Percentiles rank a stretch among this genome's conserved stretches.
Evolutionary conservation across 2,888 invertebrate genomes (phyloP).

Genomic region (Yponomeuta sedellus): DNA sequence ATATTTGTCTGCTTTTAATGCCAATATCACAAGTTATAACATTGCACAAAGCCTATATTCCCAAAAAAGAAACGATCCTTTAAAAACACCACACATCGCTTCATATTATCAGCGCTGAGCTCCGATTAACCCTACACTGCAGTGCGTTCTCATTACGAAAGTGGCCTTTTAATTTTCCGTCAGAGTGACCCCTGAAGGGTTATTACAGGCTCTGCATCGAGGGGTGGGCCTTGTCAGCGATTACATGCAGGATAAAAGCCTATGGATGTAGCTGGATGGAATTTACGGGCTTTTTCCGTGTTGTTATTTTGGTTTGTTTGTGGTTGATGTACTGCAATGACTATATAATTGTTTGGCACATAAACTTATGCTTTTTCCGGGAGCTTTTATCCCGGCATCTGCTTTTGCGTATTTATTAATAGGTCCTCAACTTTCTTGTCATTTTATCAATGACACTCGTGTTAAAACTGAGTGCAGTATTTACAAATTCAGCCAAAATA

Average conservation of each 20-base stretch:
- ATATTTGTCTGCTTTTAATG: too few relatives aligned
- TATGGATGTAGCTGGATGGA: neutral
- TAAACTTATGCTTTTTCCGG: too few relatives aligned
- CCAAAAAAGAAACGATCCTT: neutral
- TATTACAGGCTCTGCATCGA: constrained; percentile 1
- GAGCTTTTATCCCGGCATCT: too few relatives aligned
- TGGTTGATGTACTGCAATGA: constrained; percentile 2
- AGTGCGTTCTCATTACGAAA: constrained; percentile 49
- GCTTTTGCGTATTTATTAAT: too few relatives aligned
- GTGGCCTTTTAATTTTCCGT: constrained; percentile 68
- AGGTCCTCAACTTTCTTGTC: too few relatives aligned
- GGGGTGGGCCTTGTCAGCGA: constrained; percentile 32
- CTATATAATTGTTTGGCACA: too few relatives aligned
- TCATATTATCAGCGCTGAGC: constrained; percentile 1
- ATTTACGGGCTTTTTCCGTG: constrained; percentile 26
- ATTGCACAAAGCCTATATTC: neutral
- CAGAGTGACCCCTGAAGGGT: constrained; percentile 30
- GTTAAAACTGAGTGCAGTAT: too few relatives aligned
- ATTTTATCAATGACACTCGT: too few relatives aligned
- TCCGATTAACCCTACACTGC: constrained; percentile 8
- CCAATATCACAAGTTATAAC: neutral
- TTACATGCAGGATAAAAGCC: constrained; percentile 29
- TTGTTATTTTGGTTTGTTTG: constrained; percentile 1
- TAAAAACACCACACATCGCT: neutral
- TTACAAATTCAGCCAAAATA: too few relatives aligned